These are phyloP conservation scores for Oeneis ivallda DNA, from an alignment of 2,888 invertebrate genomes.

Conservation along the genomic window DNA sequence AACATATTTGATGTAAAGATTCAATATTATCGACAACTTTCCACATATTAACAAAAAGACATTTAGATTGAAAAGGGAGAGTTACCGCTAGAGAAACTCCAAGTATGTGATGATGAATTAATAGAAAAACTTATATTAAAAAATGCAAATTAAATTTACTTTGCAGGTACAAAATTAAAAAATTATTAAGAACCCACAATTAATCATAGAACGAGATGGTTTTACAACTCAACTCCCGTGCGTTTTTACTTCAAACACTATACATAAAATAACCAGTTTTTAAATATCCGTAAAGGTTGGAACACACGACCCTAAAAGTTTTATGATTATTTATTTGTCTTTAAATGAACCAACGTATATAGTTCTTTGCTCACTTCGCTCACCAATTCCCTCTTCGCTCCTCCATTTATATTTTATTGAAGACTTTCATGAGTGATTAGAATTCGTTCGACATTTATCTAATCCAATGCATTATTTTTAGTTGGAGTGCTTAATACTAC, in stretches of 20 bases:
- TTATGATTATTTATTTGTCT: too few relatives aligned
- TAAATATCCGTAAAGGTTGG: constrained; percentile 6
- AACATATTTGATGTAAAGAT: too few relatives aligned
- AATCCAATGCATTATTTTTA: too few relatives aligned
- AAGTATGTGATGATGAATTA: constrained; percentile 8
- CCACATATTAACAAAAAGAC: neutral
- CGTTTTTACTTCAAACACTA: constrained; percentile 7
- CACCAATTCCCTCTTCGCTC: too few relatives aligned
- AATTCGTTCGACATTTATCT: too few relatives aligned
- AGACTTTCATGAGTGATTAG: too few relatives aligned
- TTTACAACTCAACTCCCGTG: constrained; percentile 8
- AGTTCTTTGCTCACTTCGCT: too few relatives aligned
- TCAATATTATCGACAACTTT: neutral
- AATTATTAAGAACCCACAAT: constrained; percentile 14
- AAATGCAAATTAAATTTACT: constrained; percentile 18
- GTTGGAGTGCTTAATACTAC: too few relatives aligned
- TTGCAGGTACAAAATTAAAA: constrained; percentile 17
- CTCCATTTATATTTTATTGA: too few relatives aligned
- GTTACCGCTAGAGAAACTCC: constrained; percentile 1
- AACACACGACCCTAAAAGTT: neutral
- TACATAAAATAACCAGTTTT: constrained; percentile 18
- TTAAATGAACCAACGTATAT: too few relatives aligned
- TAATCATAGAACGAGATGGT: constrained; percentile 9
- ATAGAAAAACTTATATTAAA: constrained; percentile 8
- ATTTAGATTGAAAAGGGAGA: neutral